Evolutionary conservation across 2,888 invertebrate species (phyloP), one percentile per base, ranked within the genome.

Genomic region (Brachycybe producta): DNA sequence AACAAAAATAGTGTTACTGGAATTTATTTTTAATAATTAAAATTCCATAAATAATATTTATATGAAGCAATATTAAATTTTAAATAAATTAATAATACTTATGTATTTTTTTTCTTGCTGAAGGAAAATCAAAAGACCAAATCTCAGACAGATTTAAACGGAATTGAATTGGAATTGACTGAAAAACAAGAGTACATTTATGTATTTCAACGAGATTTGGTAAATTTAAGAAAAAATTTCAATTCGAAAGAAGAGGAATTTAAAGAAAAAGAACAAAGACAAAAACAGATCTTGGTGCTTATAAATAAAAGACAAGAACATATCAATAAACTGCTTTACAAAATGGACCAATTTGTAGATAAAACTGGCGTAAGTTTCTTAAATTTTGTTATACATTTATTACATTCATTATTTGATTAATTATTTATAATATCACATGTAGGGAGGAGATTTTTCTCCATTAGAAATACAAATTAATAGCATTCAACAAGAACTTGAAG

Each of bases 231-330:
- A 24, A n/a, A 19, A 36, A 5, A 17, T 7, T 15, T 46, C 23
- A 15, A 13, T 35, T 17, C n/a, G 15, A 46, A 46, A 8, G 46
- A 46, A 27, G 2, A 46, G 26, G 46, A 46, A 21, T 23, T 46
- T 23, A 36, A 46, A 46, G 36, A 46, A n/a, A 46, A 17, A 15
- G 32, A 36, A 36, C 15, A 11, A 11, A 36, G 15, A 13, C 15
- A 36, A 5, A 28, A 36, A 27, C 27, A 36, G 32, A 23, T 17
- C 11, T 2, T 36, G 13, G 36, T 24, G 1, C 17, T 36, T n/a
- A 35, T 46, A 8, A 38, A 46, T 27, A 36, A 46, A 35, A 46
- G 27, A 5, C 28, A 30, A 8, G n/a, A 15, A 2, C n/a, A 23
- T 7, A 46, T 36, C 15, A 46, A 46, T 26, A 24, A 46, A 36